Base-by-base conservation (phyloP, 2,888 invertebrate species). In the Biston betularia region DNA sequence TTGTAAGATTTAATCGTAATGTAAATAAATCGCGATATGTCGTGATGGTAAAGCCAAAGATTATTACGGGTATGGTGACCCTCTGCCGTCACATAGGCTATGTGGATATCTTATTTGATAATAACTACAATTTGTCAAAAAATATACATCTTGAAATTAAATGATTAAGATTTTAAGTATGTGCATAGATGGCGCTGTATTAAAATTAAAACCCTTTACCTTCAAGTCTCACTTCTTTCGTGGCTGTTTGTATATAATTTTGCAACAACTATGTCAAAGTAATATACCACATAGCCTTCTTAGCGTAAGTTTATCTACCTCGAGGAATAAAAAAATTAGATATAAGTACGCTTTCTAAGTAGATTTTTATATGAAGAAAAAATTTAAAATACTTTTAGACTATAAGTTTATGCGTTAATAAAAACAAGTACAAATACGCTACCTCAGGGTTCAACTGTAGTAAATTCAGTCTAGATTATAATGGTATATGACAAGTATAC, bases 11-110 rank as follows among this genome's bases (percentile, higher is more conserved):
- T 80, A 75, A 81, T 76, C 81, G 81, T 84, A 83, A 72, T 88
- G 87, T 88, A 89, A 80, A 87, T 89, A 86, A 81, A 88, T 93
- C 93, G 93, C 93, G 93, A 93, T 80, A 84, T 90, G 87, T 93
- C 93, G 93, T 93, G 93, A 93, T 93, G 93, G 93, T 93, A 89
- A 93, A 93, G 93, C 93, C 93, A 93, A 93, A 93, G 93, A 93
- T 92, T 92, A 87, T 90, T 93, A 93, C 93, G 93, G 93, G 93
- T 93, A 93, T 85, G 93, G 93, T 93, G 93, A 92, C 93, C 93
- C 93, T 92, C 91, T 92, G 93, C 93, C 93, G 93, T 93, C 93
- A 93, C 93, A 92, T 78, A 78, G 87, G 84, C 85, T 84, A 71
- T 76, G 87, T 84, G 78, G 84, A 74, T 76, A 76, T 72, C 72